Evolutionary conservation across 2,888 invertebrate genomes (phyloP), one percentile per base, ranked within the genome.

Genomic region (Eucera pruinosa): DNA sequence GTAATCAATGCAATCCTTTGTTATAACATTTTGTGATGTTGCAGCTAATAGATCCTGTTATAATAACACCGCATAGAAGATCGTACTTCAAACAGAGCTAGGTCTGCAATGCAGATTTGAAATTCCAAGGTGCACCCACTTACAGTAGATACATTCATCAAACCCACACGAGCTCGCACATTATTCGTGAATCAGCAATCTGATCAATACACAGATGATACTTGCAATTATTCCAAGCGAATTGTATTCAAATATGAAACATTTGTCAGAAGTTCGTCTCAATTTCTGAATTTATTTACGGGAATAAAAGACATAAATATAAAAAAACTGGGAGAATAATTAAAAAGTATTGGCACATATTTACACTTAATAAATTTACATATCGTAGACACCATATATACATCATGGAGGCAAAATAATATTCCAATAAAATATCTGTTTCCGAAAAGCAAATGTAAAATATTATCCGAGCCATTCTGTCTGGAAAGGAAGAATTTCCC

Each of bases 101-200:
- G 58, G 27, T 50, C 25, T 9, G 54, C 33, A 41, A 36, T 43
- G 23, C 45, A 58, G 52, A 48, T 41, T 45, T 41, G 50, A 36
- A 47, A 60, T 62, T 55, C 27, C 61, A 60, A 69, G 70, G 71
- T 68, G 33, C 55, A 58, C 18, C 13, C 66, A 36, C 47, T 78
- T 47, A 45, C 18, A 30, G n/a, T n/a, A n/a, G 47, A 36, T n/a
- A n/a, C 60, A 69, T 78, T 55, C 55, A 55, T 75, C 75, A 78
- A 78, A 15, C 78, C 78, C 61, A 78, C 78, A 76, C 78, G n/a
- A 36, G 15, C 48, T 50, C 45, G 47, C 64, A 55, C 47, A 54
- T 70, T 64, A 67, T 70, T 66, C 67, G 30, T 41, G n/a, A 41
- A 48, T 43, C 60, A 27, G 47, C 67, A 47, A 33, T 64, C 43